Base-by-base conservation (phyloP, 2,888 invertebrate species). In the Ischnus inquisitorius region DNA sequence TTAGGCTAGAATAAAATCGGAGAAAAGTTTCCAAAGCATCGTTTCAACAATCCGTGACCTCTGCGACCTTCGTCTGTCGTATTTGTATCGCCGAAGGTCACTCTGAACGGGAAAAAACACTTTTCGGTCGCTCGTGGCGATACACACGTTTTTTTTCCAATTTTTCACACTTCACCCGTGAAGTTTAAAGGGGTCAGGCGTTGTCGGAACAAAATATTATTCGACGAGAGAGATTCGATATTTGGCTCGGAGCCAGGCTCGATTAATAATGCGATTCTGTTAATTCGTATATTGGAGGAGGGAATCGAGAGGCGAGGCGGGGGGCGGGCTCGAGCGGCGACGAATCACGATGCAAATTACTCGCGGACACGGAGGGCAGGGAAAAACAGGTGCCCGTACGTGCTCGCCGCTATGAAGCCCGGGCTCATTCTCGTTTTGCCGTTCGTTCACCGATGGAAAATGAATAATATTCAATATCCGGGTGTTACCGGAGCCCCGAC, bases 231-330 rank as follows among this genome's bases (percentile, higher is more conserved):
- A 57, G 57, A 25, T 25, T 60, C 60, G 28, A 3, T 16, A 67
- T 68, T 79, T 86, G 86, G 84, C 82, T 12, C 28, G 10, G 60
- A 14, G 83, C 83, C 85, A 86, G 62, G 34, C 22, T 48, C 71
- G 76, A 89, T 89, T 86, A 88, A 87, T 88, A 87, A 86, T 85
- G 82, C 82, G 22, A 79, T 69, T 65, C 75, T 43, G 82, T 86
- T 87, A 85, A 86, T 78, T 82, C 82, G 72, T 34, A 81, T 77
- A 68, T 16, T 48, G 41, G 43, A 16, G 28, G 12, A 14, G 57
- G 16, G 57, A n/a, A 28, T 57, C 5, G 68, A 16, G 51, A 28
- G 51, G 12, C 22, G n/a, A 14, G 57, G 48, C 34, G 34, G 6
- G 12, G 25, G 16, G 3, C 3, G 77, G 68, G 65, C 51, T 25